Evolutionary conservation across 2,113 vertebrate genomes (phyloP), one percentile per base, ranked within the genome.

Genomic region (Illadopsis cleaveri): DNA sequence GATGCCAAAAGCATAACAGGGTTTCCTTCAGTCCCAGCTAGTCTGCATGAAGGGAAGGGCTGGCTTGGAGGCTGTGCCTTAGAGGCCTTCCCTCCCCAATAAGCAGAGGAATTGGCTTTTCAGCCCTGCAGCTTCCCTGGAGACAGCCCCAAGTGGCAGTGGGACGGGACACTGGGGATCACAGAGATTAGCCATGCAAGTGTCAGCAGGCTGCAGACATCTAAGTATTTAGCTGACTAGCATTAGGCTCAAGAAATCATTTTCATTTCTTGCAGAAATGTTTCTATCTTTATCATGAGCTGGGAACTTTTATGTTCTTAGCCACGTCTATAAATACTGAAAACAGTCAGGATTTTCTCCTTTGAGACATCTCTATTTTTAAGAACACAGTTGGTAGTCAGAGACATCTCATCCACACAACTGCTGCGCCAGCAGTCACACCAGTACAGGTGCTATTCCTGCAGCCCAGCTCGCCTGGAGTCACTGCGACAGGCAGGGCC

Each of bases 281-380:
- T 54, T 91, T 85, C 92, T 91, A 72, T 87, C 82, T 93, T 90
- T 82, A 84, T 35, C 57, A 62, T 50, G 35, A 89, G 50, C 53
- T 77, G 62, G 42, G 58, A 93, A 93, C 58, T 85, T 90, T 23
- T 11, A 22, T 25, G 53, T 7, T 85, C 93, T 93, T 61, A 91
- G 70, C 62, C 23, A 23, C 25, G 73, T 75, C 94, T 94, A 84
- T 89, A 93, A 94, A 94, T 83, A 86, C 35, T 27, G 38, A 58
- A 88, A 81, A 53, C 45, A 53, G 79, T 5, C 17, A 93, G 64
- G 72, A 40, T 35, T 84, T 91, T 92, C 83, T 92, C 75, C 58
- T 76, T 50, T 8, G 11, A 96, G 85, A 76, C 66, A 65, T 72
- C 62, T 93, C 79, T 89, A 77, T 94, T 96, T 95, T 94, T 89